A percentile compares a stretch with the other conserved stretches of the same genome.
Evolutionary conservation across 2,888 invertebrate species (phyloP).

Genomic region (Neoascia interrupta): DNA sequence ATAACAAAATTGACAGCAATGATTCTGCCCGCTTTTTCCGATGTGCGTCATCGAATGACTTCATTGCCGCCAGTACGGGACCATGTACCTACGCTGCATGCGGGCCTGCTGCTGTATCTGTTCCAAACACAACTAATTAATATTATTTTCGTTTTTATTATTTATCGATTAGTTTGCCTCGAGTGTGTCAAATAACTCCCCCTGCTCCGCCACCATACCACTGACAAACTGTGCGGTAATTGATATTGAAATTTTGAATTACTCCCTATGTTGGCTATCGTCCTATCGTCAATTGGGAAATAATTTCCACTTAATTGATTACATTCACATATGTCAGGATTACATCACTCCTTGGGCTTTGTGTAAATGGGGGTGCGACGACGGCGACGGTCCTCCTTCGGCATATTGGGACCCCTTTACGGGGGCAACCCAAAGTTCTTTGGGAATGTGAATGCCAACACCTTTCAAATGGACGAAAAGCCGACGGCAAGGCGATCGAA

Average conservation of each 20-base stretch:
- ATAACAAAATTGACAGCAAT: no score
- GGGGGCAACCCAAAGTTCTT: no score
- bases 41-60: no score
- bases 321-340: slow-evolving; percentile 54
- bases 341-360: slow-evolving; percentile 35
- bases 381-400: no score
- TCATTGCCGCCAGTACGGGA: no score
- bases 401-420: no score
- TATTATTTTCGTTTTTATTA: slow-evolving; percentile 36
- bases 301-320: slow-evolving; percentile 63
- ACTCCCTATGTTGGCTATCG: neutral
- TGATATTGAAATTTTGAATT: slow-evolving; percentile 50
- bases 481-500: neutral
- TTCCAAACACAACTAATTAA: slow-evolving; percentile 51
- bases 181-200: no score
- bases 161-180: slow-evolving; percentile 52
- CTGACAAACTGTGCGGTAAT: slow-evolving; percentile 22
- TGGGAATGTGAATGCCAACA: neutral
- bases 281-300: slow-evolving; percentile 43
- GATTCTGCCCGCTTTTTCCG: no score
- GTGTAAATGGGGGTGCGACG: neutral
- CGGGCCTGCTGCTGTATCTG: no score
- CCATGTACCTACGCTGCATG: no score
- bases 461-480: neutral
- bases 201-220: no score